phyloP scores from a whole-genome alignment of 23 tunicate genomes.

The Trididemnum clinides region DNA sequence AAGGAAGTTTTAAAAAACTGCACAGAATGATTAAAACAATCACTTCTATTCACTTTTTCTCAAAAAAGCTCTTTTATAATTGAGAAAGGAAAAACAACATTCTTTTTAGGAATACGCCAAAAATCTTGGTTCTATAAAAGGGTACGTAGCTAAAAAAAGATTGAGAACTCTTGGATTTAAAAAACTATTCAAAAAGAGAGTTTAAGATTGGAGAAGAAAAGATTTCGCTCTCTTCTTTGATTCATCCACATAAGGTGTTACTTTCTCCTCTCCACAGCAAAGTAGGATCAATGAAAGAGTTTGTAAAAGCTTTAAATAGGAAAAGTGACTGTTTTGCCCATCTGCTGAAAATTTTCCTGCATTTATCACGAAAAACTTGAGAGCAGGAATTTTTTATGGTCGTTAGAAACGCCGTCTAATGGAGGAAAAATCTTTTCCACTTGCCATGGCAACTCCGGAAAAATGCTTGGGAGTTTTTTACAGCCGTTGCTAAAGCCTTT shows the following conservation, averaged over 20 bases:
- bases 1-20: too few relatives aligned
- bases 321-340: constrained; percentile 5
- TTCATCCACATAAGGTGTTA: neutral
- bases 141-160: too few relatives aligned
- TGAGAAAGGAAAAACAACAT: too few relatives aligned
- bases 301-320: constrained; percentile 8
- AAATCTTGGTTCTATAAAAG: too few relatives aligned
- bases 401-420: constrained; percentile 7
- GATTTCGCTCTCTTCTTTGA: neutral
- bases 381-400: constrained; percentile 21
- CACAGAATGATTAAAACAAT: too few relatives aligned
- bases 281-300: constrained; percentile 15
- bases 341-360: neutral
- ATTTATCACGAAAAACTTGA: neutral
- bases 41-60: too few relatives aligned
- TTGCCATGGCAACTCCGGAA: neutral
- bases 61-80: too few relatives aligned
- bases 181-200: too few relatives aligned
- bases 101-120: too few relatives aligned
- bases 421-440: neutral
- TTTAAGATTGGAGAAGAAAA: too few relatives aligned
- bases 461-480: neutral
- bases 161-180: too few relatives aligned
- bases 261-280: neutral
- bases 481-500: too few relatives aligned